Base-by-base conservation (phyloP, 2,113 vertebrate species). In the Rhinogobius similis region DNA sequence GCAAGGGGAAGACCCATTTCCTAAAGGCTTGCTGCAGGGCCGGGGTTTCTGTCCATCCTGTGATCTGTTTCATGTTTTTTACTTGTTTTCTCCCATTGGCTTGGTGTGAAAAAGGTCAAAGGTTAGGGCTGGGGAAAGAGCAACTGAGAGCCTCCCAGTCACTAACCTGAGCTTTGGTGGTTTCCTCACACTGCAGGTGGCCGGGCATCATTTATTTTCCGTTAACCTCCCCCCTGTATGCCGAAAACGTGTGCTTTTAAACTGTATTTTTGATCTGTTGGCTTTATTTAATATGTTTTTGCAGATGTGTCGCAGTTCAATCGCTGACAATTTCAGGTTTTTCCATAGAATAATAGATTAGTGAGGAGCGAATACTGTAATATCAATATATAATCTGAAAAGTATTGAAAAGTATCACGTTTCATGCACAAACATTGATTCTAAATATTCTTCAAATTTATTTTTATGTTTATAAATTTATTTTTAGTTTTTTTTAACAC, bases 1-100 rank as follows among this genome's bases (percentile, higher is more conserved):
- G 70, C 23, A 87, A 76, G 77, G 76, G 75, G 14, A 76, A 86
- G 84, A 82, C 81, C 88, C 85, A 91, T 93, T 94, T 94, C 93
- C 93, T 93, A 76, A 75, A 56, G 79, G 79, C 73, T 77, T 66
- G 79, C 77, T 74, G 72, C 75, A 75, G 79, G 85, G 86, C 82
- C n/a, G 24, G 55, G 65, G 72, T 75, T 86, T 87, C 81, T 79
- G 84, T 87, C 84, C 78, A 67, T 86, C 87, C 90, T 91, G 87
- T 90, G 81, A 91, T 82, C 76, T 89, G 83, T 86, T 88, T 88
- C 75, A 81, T 86, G 86, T 87, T 82, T 85, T 85, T 67, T 79
- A 76, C 82, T 88, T 75, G 73, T 84, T 89, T 53, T 67, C 73
- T 71, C 70, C 72, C 69, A 72, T 82, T 88, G 74, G 76, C 50